Evolutionary conservation across 2,888 invertebrate genomes (phyloP).

Genomic region (Dasypolia templi): DNA sequence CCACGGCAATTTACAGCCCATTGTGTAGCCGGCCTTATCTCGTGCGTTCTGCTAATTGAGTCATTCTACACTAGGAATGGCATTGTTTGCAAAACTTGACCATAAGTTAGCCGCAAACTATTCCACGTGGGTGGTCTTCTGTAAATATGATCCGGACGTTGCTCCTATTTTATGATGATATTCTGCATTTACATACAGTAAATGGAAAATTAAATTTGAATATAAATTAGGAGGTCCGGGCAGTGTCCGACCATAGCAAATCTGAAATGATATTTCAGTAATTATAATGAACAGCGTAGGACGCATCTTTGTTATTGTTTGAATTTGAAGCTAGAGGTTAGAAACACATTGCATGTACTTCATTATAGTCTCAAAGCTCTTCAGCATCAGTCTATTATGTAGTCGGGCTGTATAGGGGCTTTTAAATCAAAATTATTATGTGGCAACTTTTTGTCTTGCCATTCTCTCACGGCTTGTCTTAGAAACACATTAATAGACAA

Average conservation of each 20-base stretch:
- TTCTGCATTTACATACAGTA: constrained; percentile 31
- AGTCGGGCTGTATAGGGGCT: constrained; percentile 3
- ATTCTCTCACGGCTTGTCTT: constrained; percentile 55
- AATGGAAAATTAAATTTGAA: constrained; percentile 34
- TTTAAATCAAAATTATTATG: constrained; percentile 27
- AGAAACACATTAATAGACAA: constrained; percentile 72
- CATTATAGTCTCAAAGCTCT: constrained; percentile 17
- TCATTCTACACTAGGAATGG: constrained; percentile 84
- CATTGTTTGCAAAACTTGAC: constrained; percentile 88
- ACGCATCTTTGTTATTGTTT: constrained; percentile 6
- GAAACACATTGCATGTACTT: constrained; percentile 21
- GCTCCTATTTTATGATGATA: constrained; percentile 48
- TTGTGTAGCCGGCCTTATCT: constrained; percentile 83
- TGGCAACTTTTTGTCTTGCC: constrained; percentile 39
- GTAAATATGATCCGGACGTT: constrained; percentile 61
- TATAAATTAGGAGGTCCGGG: constrained; percentile 26
- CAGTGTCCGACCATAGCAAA: constrained; percentile 19
- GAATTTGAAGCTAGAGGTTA: constrained; percentile 19
- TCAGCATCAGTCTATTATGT: constrained; percentile 7
- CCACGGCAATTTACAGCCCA: constrained; percentile 82
- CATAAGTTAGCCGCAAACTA: constrained; percentile 79
- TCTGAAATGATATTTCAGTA: constrained; percentile 26
- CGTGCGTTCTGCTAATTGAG: constrained; percentile 86
- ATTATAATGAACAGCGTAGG: constrained; percentile 10
- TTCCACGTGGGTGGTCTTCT: constrained; percentile 83